Conservation (phyloP, 1,140 invertebrate genomes). For the Plodia interpunctella region DNA sequence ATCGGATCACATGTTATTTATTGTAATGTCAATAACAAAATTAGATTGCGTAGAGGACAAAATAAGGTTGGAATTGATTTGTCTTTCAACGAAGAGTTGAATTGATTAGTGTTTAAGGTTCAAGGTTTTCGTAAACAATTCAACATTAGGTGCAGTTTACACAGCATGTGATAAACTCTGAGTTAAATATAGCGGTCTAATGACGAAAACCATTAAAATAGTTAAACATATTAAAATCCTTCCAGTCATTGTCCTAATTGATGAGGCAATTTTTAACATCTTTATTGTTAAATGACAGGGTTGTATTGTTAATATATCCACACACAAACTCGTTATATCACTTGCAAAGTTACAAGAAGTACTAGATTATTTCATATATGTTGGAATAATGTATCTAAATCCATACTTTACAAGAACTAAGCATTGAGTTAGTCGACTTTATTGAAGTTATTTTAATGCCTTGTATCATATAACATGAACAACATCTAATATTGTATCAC, state of each 20-base stretch:
- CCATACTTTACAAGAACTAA: too few relatives aligned
- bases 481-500: background rate
- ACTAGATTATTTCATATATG: too few relatives aligned
- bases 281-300: background rate
- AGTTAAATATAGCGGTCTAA: background rate
- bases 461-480: background rate
- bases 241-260: background rate
- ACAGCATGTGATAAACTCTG: background rate
- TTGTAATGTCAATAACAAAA: background rate
- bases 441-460: too few relatives aligned
- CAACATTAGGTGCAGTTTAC: background rate
- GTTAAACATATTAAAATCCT: background rate
- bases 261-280: background rate
- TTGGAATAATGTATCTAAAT: background rate
- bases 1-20: background rate
- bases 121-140: background rate
- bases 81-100: background rate
- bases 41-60: background rate
- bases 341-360: too few relatives aligned
- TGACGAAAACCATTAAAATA: conserved; percentile 4
- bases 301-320: too few relatives aligned
- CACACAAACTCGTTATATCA: too few relatives aligned
- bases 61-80: background rate
- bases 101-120: conserved; percentile 5
- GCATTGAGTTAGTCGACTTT: too few relatives aligned